A percentile compares a stretch with the other conserved stretches of the same genome.
phyloP scores from a whole-genome alignment of 1,140 invertebrate species.

The Gonatopus flavifemur region DNA sequence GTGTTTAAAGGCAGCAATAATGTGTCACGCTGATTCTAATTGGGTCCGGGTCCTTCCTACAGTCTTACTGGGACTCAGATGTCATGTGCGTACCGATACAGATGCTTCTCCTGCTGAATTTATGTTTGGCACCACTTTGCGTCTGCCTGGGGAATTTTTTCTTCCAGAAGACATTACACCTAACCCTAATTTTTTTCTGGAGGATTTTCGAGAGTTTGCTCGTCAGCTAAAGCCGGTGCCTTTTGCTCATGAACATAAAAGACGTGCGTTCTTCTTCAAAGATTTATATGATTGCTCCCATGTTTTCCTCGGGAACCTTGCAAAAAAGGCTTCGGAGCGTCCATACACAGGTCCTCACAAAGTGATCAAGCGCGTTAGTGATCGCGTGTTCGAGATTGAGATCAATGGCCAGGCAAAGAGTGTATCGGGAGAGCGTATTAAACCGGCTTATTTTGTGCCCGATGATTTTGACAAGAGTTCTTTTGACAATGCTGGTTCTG shows the following conservation, averaged over 20 bases:
- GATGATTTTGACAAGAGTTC: too few species aligned
- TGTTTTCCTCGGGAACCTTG: too few species aligned
- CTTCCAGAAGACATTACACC: slow-evolving; percentile 4
- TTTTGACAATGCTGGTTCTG: too few species aligned
- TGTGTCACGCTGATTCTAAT: slow-evolving; percentile 24
- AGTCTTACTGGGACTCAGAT: slow-evolving; percentile 31
- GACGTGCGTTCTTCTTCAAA: slow-evolving; percentile 20
- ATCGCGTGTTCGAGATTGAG: too few species aligned
- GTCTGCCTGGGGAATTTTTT: slow-evolving; percentile 34
- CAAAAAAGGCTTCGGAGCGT: too few species aligned
- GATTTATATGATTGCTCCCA: slow-evolving; percentile 24
- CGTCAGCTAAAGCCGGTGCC: slow-evolving; percentile 14
- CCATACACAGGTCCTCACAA: too few species aligned
- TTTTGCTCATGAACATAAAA: slow-evolving; percentile 15
- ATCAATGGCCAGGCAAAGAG: too few species aligned
- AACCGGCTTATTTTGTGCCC: too few species aligned
- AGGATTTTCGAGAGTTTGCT: slow-evolving; percentile 24
- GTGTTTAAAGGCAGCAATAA: slow-evolving; percentile 42
- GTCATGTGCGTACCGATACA: slow-evolving; percentile 26
- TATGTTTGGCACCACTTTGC: slow-evolving; percentile 27
- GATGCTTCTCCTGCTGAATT: slow-evolving; percentile 27
- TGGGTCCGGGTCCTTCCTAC: slow-evolving; percentile 39
- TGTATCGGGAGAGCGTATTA: too few species aligned
- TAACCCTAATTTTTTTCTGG: slow-evolving; percentile 13
- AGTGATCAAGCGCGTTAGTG: too few species aligned